These are phyloP conservation scores for Podarcis lilfordi DNA, from an alignment of 2,797 vertebrate genomes.

Conservation along the genomic window DNA sequence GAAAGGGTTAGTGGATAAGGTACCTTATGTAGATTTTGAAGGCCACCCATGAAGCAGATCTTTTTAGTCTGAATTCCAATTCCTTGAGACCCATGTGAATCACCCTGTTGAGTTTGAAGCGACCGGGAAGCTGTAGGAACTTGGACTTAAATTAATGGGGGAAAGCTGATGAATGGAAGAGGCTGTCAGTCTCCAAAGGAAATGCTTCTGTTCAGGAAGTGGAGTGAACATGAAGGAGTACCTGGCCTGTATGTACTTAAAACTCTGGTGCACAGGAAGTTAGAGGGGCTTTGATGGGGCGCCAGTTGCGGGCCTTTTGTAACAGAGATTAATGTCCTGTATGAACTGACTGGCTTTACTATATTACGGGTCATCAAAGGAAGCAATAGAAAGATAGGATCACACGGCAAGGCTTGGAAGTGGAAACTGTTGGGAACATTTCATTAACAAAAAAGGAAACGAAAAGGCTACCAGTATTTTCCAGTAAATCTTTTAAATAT, in stretches of 20 bases:
- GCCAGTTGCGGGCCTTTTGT: background rate
- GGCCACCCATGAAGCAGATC: background rate
- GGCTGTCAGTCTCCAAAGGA: background rate
- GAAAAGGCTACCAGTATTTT: background rate
- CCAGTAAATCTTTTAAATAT: background rate
- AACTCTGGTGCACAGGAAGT: background rate
- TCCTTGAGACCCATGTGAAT: background rate
- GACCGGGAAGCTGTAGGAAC: background rate
- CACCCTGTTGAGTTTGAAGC: background rate
- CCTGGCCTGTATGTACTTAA: background rate
- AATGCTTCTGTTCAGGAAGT: conserved; percentile 10
- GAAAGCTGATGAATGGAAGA: background rate
- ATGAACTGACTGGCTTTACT: background rate
- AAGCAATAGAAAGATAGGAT: background rate
- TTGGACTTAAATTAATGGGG: background rate
- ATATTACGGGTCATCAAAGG: background rate
- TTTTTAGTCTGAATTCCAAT: background rate
- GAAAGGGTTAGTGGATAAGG: background rate
- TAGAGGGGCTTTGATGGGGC: background rate
- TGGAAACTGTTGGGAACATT: background rate
- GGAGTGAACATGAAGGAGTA: background rate
- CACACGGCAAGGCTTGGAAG: background rate
- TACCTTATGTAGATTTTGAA: background rate
- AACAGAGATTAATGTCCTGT: background rate
- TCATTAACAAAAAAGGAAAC: background rate